Base-by-base conservation (phyloP, 1,140 invertebrate genomes). In the Zaprionus davidi region DNA sequence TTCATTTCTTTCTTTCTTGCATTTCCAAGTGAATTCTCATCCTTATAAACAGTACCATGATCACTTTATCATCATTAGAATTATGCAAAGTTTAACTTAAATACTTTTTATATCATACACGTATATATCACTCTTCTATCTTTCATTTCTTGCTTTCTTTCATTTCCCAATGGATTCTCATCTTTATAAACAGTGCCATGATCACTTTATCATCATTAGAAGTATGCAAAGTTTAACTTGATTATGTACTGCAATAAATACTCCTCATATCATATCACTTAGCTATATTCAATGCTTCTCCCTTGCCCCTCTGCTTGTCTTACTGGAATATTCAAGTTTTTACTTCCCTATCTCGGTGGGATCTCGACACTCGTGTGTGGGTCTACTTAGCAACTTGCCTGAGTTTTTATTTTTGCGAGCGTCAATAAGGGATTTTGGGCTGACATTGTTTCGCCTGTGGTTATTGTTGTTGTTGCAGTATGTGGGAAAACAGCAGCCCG, bases 341-440 rank as follows among this genome's bases (percentile, higher is more conserved):
- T 13, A 51, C 3, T 24, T 3, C 46, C 7, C 46, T 51, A 51
- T 51, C 46, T 51, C 20, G 20, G 3, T 24, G 0, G 46, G 46
- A 51, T 51, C 46, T 51, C 20, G 46, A 24, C 46, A 51, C 46
- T 51, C 62, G 24, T 58, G 44, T 49, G 49, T 28, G 44, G 56
- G 24, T 68, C 41, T 36, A 44, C 36, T n/a, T 20, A 67, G 26
- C 53, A 24, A 57, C 24, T 22, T 26, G 38, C 56, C 44, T 31
- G 58, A 26, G 7, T 9, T 46, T 12, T 38, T 12, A 9, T 46
- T 46, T 31, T 68, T 68, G 34, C 46, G 55, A 58, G 38, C 38
- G 28, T 67, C 65, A 68, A 68, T 68, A 31, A 4, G 46, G 46
- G 46, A 51, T 51, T 51, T 51, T 7, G 46, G 46, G 46, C 46